Evolutionary conservation across 2,113 vertebrate genomes (phyloP), one percentile per base, ranked within the genome.

Genomic region (Sorex fumeus): DNA sequence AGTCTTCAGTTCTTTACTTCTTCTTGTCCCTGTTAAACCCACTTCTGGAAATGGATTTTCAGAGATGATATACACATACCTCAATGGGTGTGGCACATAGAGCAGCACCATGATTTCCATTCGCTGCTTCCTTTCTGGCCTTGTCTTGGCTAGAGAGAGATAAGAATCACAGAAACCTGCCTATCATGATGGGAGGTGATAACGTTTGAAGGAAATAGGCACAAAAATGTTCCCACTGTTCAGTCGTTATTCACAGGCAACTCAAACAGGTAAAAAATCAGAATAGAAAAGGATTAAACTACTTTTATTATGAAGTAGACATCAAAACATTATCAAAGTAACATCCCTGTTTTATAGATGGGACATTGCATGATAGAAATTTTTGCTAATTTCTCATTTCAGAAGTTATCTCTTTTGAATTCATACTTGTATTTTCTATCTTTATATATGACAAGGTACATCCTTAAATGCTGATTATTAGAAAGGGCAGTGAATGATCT

Each of bases 261-360:
- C 16, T 82, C 60, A 57, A 94, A 84, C 18, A 91, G 67, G 91
- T 93, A 95, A 53, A 62, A 23, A 78, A 76, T 80, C 11, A 50
- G 30, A 74, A 15, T 64, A 75, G 36, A 66, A 90, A 94, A 80
- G 28, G 28, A 40, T 25, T n/a, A 75, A 13, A 87, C 57, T 36
- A n/a, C 32, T 84, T 86, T 94, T 12, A 64, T 77, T 25, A 62
- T 0, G 27, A 82, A 53, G 69, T 0, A 64, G 43, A 91, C 28
- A 82, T 77, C n/a, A 34, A 66, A 43, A 7, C 23, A 12, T 69
- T 40, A 83, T 60, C 36, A 87, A 87, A 82, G 23, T 32, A 64
- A 30, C 12, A 62, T 45, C 8, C 3, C 8, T 47, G 60, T 62
- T 93, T 86, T 84, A 16, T 82, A 57, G 45, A 9, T 82, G 57